phyloP scores from a whole-genome alignment of 2,113 vertebrate species.

The Lagopus muta region DNA sequence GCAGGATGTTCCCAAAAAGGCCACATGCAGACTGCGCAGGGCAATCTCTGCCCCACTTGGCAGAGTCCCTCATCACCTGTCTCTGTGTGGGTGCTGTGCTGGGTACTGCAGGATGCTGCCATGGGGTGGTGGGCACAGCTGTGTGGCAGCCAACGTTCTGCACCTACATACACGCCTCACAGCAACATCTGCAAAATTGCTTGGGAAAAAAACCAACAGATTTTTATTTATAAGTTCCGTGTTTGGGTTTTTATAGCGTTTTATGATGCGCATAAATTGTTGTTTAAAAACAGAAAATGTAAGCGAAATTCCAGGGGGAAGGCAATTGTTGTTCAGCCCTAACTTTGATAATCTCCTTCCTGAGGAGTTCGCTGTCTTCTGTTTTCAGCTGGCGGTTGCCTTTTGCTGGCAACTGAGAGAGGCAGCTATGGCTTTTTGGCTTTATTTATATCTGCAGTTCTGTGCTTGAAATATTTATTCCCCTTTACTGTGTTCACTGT shows the following conservation, averaged over 20 bases:
- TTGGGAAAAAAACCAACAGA: neutral
- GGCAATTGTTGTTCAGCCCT: neutral
- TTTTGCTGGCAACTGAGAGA: neutral
- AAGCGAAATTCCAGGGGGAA: conserved; percentile 4
- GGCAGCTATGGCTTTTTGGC: neutral
- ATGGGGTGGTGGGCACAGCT: neutral
- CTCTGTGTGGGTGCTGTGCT: no score
- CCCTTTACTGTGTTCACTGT: neutral
- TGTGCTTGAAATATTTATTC: neutral
- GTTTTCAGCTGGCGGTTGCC: neutral
- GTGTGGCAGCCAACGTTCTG: neutral
- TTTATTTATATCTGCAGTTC: neutral
- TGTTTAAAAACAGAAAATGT: neutral
- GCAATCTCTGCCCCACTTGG: neutral
- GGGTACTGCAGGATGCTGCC: neutral
- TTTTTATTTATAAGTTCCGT: conserved; percentile 8
- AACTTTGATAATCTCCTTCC: conserved; percentile 22
- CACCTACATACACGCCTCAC: neutral
- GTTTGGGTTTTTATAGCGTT: neutral
- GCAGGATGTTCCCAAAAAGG: neutral
- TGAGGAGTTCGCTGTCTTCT: neutral
- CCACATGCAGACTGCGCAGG: fast-evolving
- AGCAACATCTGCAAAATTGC: conserved; percentile 14
- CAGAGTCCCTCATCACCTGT: fast-evolving
- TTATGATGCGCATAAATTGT: conserved; percentile 28